Percentiles rank a stretch among this genome's conserved stretches.
These are phyloP conservation scores for Cataglyphis altisquamis DNA, from an alignment of 2,888 invertebrate species.

Conservation along the genomic window DNA sequence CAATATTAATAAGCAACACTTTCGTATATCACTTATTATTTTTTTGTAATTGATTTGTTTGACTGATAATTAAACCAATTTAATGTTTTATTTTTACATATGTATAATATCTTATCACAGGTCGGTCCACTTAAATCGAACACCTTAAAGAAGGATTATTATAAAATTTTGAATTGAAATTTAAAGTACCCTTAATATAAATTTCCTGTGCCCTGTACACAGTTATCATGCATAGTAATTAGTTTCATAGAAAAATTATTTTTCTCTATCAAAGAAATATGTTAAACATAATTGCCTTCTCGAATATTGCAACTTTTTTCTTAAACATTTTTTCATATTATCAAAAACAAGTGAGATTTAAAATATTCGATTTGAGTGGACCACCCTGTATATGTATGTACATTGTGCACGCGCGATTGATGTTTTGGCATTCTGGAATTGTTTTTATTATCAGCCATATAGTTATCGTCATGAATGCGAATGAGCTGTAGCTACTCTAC, in stretches of 20 bases:
- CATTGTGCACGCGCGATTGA: neutral
- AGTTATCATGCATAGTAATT: neutral
- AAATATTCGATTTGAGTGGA: neutral
- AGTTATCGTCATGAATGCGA: conserved; percentile 46
- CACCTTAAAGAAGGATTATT: neutral
- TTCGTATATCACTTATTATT: neutral
- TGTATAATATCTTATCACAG: too few relatives aligned
- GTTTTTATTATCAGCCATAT: conserved; percentile 39
- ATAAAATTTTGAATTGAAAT: too few relatives aligned
- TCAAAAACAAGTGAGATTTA: neutral
- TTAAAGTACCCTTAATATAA: too few relatives aligned
- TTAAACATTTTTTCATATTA: neutral
- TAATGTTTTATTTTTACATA: neutral
- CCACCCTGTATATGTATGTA: neutral
- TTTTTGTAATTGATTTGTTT: neutral
- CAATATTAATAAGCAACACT: neutral
- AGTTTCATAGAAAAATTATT: too few relatives aligned
- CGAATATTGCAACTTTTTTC: neutral
- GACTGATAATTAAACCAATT: neutral
- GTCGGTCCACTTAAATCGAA: neutral
- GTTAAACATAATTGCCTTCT: too few relatives aligned
- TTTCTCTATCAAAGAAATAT: too few relatives aligned
- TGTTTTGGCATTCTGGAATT: conserved; percentile 33
- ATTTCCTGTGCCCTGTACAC: too few relatives aligned
- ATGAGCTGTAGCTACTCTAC: conserved; percentile 36